phyloP scores from a whole-genome alignment of 2,888 invertebrate species.

The Ornithoptera alexandrae region DNA sequence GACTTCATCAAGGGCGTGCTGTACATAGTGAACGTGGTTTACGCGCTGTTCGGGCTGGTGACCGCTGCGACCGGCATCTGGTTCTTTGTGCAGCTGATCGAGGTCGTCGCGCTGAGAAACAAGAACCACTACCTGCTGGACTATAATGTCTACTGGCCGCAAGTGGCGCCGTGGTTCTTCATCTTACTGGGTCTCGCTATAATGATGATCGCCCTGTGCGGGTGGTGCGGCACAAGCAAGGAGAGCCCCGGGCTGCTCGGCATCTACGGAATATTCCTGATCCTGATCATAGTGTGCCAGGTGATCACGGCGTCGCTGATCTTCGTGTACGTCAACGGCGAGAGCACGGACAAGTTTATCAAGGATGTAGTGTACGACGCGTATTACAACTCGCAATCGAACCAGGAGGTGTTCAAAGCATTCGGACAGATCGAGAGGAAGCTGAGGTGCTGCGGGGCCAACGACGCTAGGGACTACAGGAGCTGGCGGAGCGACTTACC shows the following conservation, averaged over 20 bases:
- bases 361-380: constrained; percentile 76
- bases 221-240: constrained; percentile 66
- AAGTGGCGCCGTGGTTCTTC: constrained; percentile 75
- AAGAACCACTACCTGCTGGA: constrained; percentile 72
- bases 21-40: constrained; percentile 67
- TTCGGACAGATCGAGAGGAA: constrained; percentile 72
- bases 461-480: constrained; percentile 71
- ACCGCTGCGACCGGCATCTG: constrained; percentile 72
- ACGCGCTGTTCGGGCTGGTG: constrained; percentile 68
- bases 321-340: constrained; percentile 73
- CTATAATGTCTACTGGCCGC: constrained; percentile 74
- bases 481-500: constrained; percentile 73
- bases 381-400: constrained; percentile 71
- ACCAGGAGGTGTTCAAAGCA: constrained; percentile 66
- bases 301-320: constrained; percentile 64
- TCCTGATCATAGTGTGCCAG: constrained; percentile 63
- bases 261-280: constrained; percentile 62
- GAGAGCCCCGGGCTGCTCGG: constrained; percentile 69
- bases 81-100: constrained; percentile 73
- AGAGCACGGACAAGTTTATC: constrained; percentile 69
- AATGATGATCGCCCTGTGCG: constrained; percentile 68
- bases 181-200: constrained; percentile 65
- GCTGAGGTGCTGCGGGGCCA: constrained; percentile 70
- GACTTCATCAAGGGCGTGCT: constrained; percentile 66
- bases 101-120: constrained; percentile 68